phyloP scores from a whole-genome alignment of 2,113 vertebrate species.

The Lontra canadensis region DNA sequence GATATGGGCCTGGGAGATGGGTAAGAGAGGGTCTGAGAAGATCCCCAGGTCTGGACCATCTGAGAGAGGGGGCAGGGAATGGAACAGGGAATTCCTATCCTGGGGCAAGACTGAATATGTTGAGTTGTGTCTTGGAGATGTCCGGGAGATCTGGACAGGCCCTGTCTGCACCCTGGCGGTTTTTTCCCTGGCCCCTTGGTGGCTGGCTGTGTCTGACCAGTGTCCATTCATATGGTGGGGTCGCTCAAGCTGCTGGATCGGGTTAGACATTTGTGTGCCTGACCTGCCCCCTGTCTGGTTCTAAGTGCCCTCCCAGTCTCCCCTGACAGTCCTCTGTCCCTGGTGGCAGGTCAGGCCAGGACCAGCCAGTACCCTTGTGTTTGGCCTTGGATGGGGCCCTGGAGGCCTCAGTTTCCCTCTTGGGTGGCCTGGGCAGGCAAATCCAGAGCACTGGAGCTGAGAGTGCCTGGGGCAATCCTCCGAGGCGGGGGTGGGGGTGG shows the following conservation, averaged over 20 bases:
- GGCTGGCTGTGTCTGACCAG: background rate
- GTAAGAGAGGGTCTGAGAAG: background rate
- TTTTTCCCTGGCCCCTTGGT: background rate
- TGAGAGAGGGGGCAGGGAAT: background rate
- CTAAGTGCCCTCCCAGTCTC: background rate
- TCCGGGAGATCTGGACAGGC: background rate
- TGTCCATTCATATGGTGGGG: accelerated
- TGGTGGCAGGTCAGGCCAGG: background rate
- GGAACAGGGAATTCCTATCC: background rate
- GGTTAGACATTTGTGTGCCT: background rate
- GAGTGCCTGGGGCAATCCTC: background rate
- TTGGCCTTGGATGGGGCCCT: background rate
- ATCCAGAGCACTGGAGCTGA: background rate
- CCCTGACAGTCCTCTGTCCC: background rate
- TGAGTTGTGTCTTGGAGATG: background rate
- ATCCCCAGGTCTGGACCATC: background rate
- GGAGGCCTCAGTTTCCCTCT: background rate
- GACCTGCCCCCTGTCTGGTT: background rate
- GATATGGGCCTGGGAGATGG: too few relatives aligned
- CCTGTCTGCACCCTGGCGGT: background rate
- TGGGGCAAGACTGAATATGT: background rate
- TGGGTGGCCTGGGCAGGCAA: background rate
- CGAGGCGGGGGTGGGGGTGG: accelerated
- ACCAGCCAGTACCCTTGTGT: background rate
- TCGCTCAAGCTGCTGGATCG: background rate